These are phyloP conservation scores for Melanostoma mellinum DNA, from an alignment of 2,888 invertebrate genomes.

Conservation along the genomic window DNA sequence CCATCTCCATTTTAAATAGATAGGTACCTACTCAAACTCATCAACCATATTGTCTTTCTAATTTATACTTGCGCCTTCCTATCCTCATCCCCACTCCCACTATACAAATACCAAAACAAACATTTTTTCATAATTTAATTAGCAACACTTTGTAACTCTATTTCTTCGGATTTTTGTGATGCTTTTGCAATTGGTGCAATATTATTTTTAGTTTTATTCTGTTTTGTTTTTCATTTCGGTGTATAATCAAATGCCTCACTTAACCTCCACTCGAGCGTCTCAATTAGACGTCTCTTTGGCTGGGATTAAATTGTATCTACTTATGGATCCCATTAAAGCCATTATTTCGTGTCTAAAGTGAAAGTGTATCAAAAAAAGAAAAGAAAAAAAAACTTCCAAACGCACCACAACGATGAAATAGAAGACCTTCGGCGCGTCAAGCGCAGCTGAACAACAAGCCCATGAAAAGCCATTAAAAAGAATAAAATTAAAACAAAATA, in stretches of 20 bases:
- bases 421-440: slow-evolving; percentile 66
- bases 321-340: slow-evolving; percentile 34
- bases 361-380: slow-evolving; percentile 53
- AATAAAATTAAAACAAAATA: slow-evolving; percentile 21
- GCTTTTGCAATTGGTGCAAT: slow-evolving; percentile 63
- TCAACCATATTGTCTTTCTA: too few relatives aligned
- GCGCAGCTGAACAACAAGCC: slow-evolving; percentile 64
- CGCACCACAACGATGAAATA: slow-evolving; percentile 14
- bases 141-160: slow-evolving; percentile 46
- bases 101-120: too few relatives aligned
- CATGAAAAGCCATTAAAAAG: slow-evolving; percentile 41
- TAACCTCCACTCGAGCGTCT: slow-evolving; percentile 70
- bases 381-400: neutral
- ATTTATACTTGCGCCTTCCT: neutral
- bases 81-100: too few relatives aligned
- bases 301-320: neutral
- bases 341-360: slow-evolving; percentile 60
- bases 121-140: slow-evolving; percentile 45
- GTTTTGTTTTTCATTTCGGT: slow-evolving; percentile 27
- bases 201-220: slow-evolving; percentile 15
- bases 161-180: neutral
- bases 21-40: too few relatives aligned
- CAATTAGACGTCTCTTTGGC: slow-evolving; percentile 59
- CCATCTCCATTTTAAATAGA: too few relatives aligned
- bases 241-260: slow-evolving; percentile 61